Percentiles rank a stretch among this genome's conserved stretches.
Evolutionary conservation across 2,888 invertebrate species (phyloP).

Genomic region (Aphidoletes aphidimyza): DNA sequence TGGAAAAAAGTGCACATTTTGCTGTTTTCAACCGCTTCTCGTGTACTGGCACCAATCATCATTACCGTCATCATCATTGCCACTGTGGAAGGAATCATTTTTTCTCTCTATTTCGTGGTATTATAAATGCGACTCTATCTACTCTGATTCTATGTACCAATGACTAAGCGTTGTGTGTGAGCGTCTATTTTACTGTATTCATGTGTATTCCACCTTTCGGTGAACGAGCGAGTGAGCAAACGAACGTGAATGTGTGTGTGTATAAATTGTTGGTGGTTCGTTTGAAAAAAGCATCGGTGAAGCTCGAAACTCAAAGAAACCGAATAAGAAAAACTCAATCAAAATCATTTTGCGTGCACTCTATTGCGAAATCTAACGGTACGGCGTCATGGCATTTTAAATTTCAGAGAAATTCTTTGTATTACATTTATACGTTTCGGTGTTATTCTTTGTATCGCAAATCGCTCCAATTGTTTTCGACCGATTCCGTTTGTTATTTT

Average conservation of each 20-base stretch:
- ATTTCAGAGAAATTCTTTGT: constrained; percentile 25
- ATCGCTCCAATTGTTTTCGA: constrained; percentile 1
- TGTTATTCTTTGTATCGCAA: background rate
- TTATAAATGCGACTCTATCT: background rate
- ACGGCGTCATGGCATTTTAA: constrained; percentile 21
- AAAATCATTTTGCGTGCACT: background rate
- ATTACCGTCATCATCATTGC: constrained; percentile 6
- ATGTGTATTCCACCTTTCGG: too few relatives aligned
- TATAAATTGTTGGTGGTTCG: background rate
- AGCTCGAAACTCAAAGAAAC: background rate
- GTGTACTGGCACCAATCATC: background rate
- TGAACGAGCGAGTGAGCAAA: background rate
- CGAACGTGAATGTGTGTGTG: background rate
- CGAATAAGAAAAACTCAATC: background rate
- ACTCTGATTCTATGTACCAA: background rate
- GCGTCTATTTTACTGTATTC: too few relatives aligned
- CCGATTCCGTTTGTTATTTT: too few relatives aligned
- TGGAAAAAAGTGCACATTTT: constrained; percentile 11
- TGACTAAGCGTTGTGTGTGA: background rate
- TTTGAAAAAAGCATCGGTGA: background rate
- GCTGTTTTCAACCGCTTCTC: background rate
- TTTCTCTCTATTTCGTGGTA: background rate
- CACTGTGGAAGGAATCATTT: background rate
- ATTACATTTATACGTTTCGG: background rate
- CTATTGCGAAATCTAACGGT: background rate